Percentiles rank a stretch among this genome's conserved stretches.
Evolutionary conservation across 1,140 invertebrate species (phyloP).

Genomic region (Brachionus rotundiformis): DNA sequence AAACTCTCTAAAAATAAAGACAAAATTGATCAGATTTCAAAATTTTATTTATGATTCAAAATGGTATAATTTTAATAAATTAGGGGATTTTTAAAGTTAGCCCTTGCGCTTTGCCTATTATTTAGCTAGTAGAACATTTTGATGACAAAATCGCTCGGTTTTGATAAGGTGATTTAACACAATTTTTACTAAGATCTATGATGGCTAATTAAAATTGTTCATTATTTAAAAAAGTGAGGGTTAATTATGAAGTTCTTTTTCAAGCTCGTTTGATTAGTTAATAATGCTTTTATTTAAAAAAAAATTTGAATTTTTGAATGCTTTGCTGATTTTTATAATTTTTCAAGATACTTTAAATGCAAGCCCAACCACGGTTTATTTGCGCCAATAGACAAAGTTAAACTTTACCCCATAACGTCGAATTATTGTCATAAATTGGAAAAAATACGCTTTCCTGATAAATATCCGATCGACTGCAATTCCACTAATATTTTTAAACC

Average conservation of each 20-base stretch:
- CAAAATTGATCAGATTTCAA: background rate
- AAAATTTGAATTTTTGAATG: conserved; percentile 13
- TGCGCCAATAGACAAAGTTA: conserved; percentile 60
- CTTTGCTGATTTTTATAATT: conserved; percentile 10
- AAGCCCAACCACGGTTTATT: conserved; percentile 60
- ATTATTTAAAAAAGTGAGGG: background rate
- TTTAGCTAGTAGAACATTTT: too few species aligned
- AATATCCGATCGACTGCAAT: background rate
- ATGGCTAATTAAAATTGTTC: background rate
- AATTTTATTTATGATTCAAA: background rate
- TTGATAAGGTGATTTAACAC: background rate
- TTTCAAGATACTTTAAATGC: conserved; percentile 60
- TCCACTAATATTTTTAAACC: background rate
- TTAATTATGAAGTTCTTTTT: background rate
- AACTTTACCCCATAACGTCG: background rate
- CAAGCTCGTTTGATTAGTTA: conserved; percentile 46
- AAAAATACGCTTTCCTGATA: background rate
- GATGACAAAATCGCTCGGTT: background rate
- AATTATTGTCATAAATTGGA: background rate
- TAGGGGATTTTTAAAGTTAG: background rate
- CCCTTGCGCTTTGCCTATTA: background rate
- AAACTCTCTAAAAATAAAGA: background rate
- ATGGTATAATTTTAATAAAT: background rate
- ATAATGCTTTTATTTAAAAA: background rate
- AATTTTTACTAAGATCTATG: background rate